Conservation (phyloP, 2,113 vertebrate genomes). For the Mugil cephalus region DNA sequence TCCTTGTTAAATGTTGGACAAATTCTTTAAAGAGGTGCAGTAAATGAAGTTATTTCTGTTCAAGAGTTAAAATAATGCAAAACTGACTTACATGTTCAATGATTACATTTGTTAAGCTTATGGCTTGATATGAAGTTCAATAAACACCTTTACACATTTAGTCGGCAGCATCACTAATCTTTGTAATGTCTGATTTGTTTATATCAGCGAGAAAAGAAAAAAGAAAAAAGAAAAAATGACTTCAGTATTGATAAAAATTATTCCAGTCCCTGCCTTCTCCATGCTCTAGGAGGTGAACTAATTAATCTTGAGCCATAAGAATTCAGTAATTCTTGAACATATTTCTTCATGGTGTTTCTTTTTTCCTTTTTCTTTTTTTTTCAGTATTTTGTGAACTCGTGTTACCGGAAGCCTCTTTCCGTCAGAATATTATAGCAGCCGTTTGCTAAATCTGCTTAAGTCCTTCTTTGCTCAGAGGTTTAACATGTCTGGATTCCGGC, state of each 20-base stretch:
- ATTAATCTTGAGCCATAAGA: neutral
- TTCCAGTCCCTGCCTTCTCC: neutral
- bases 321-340: constrained; percentile 1
- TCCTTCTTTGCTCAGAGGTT: constrained; percentile 25
- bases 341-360: neutral
- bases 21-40: too few species aligned
- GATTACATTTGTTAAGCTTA: too few species aligned
- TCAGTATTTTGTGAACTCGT: constrained; percentile 13
- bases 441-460: constrained; percentile 50
- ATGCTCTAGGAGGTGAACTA: neutral
- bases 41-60: too few species aligned
- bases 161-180: too few species aligned
- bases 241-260: neutral
- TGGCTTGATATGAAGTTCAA: too few species aligned
- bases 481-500: constrained; percentile 53
- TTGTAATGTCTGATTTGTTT: too few species aligned
- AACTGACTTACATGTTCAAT: too few species aligned
- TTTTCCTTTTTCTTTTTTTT: too few species aligned
- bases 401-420: constrained; percentile 29
- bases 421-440: constrained; percentile 19
- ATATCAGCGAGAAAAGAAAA: too few species aligned
- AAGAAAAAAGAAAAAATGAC: neutral
- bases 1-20: neutral
- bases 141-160: too few species aligned
- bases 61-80: too few species aligned